phyloP scores from a whole-genome alignment of 2,113 vertebrate species.

The Tetrao urogallus region DNA sequence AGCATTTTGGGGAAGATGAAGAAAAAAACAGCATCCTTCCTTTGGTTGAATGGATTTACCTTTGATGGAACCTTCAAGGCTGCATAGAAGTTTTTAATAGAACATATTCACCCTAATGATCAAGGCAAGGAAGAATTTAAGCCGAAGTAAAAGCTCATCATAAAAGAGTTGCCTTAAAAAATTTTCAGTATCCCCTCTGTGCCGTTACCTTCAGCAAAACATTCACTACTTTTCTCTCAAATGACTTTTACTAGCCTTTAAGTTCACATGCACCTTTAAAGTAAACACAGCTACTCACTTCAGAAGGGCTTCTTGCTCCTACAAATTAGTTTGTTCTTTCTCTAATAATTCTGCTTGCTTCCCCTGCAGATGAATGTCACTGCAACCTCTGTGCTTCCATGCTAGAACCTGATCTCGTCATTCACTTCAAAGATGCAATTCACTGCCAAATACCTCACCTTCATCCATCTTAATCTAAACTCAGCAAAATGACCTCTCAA shows the following conservation, averaged over 20 bases:
- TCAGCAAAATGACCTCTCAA: constrained; percentile 52
- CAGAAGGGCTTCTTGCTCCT: not conserved
- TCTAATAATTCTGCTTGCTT: constrained; percentile 28
- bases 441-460: constrained; percentile 45
- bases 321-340: not conserved
- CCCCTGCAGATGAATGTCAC: constrained; percentile 23
- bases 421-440: constrained; percentile 58
- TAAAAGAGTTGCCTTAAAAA: not conserved
- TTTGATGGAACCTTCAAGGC: not conserved
- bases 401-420: constrained; percentile 27
- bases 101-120: not conserved
- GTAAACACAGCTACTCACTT: not conserved
- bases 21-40: not conserved
- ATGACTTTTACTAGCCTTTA: rapidly evolving
- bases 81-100: not conserved
- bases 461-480: constrained; percentile 72
- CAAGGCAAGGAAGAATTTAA: not conserved
- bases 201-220: not conserved
- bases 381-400: not conserved
- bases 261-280: not conserved
- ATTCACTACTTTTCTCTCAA: not conserved
- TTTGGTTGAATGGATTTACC: not conserved
- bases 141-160: not conserved
- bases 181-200: not conserved
- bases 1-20: not conserved